phyloP scores from a whole-genome alignment of 1,140 invertebrate genomes.

The Drosophila santomea region DNA sequence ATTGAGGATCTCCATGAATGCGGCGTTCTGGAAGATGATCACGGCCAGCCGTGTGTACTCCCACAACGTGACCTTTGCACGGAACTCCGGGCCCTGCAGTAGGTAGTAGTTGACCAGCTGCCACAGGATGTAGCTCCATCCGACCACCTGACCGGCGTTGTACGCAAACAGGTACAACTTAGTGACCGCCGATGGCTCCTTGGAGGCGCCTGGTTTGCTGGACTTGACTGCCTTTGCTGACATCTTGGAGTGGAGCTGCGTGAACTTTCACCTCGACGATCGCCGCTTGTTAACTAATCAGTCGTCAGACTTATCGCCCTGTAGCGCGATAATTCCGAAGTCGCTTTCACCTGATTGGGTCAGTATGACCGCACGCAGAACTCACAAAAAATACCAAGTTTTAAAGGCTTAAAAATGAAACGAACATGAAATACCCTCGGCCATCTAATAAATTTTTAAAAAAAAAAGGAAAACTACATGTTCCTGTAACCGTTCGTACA shows the following conservation, averaged over 20 bases:
- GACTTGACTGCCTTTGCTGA: conserved; percentile 66
- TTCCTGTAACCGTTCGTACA: no score
- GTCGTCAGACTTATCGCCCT: conserved; percentile 39
- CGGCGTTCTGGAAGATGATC: conserved; percentile 95
- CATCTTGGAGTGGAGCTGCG: conserved; percentile 37
- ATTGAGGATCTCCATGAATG: conserved; percentile 94
- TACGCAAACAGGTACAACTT: conserved; percentile 87
- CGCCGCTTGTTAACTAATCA: conserved; percentile 58
- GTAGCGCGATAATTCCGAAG: conserved; percentile 32
- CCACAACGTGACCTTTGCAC: conserved; percentile 87
- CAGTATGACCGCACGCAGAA: conserved; percentile 2
- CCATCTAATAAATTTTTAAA: background rate
- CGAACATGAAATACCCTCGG: background rate
- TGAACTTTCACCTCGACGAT: conserved; percentile 71
- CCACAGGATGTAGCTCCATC: conserved; percentile 91
- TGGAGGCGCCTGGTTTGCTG: conserved; percentile 50
- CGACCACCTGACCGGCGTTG: conserved; percentile 86
- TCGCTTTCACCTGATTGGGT: conserved; percentile 61
- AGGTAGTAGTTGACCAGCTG: conserved; percentile 87
- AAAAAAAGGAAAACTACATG: no score
- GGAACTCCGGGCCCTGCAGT: conserved; percentile 68
- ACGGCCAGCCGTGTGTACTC: conserved; percentile 88
- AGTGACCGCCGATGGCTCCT: conserved; percentile 69
- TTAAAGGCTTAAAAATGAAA: background rate
- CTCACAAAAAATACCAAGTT: background rate